Base-by-base conservation (phyloP, 64 coral and sea anemone species). In the Catalaphyllia jardinei region DNA sequence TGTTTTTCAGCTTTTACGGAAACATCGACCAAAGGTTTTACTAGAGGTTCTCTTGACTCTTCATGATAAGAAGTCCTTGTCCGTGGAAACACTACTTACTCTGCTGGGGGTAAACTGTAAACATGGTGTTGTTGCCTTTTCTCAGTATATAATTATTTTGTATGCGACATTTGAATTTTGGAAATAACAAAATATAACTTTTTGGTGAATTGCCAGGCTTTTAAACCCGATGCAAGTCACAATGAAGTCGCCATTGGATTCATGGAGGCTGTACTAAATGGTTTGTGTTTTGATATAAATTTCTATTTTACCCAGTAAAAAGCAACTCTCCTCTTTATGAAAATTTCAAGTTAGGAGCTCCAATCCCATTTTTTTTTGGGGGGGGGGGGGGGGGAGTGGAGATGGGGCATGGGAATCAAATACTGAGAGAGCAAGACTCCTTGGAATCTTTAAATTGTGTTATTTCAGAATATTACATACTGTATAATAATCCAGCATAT, bases 181-280 rank as follows among this genome's bases (percentile, higher is more conserved):
- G 54, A 14, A 14, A 14, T 57, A 57, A 14, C 54, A 57, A 14
- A 57, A 57, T 57, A 57, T 5, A 4, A 46, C 42, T 46, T 69
- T 29, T 69, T n/a, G 6, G 65, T 29, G 22, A 9, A 4, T 49
- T 87, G 78, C 60, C 62, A 92, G 90, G 52, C 84, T 8, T 87
- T 76, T 54, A 86, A 30, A 60, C 90, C 82, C 39, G 90, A 92
- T 87, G 83, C 82, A 17, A 14, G 22, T 20, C 50, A 72, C 18
- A 92, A 87, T 73, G 75, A 87, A 19, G 60, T 87, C 28, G 75
- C 86, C 8, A 57, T 74, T 49, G 84, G 77, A 51, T 92, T 92
- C 38, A 39, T 92, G 42, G 83, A 92, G 30, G 74, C 90, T 31
- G 67, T 92, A 33, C 62, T 92, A 4, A 92, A 79, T 87, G 90